A percentile compares a stretch with the other conserved stretches of the same genome.
Evolutionary conservation across 2,888 invertebrate genomes (phyloP).

Genomic region (Caradrina kadenii): DNA sequence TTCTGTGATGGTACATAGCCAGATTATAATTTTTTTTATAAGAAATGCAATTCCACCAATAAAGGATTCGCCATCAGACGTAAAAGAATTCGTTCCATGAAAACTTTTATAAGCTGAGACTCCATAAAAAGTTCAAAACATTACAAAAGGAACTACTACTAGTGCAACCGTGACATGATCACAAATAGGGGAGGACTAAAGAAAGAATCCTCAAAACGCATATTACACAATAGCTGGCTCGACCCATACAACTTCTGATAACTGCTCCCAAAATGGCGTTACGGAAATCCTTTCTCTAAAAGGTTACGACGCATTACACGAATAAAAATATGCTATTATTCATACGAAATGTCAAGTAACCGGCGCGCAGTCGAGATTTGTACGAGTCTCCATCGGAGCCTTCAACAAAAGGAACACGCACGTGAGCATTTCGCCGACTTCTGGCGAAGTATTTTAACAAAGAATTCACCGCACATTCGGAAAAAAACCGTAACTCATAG

Average conservation of each 20-base stretch:
- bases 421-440: conserved; percentile 77
- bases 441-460: conserved; percentile 72
- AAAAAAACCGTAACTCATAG: conserved; percentile 64
- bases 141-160: neutral
- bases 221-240: conserved; percentile 57
- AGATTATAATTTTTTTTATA: no score
- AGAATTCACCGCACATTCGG: conserved; percentile 57
- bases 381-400: conserved; percentile 66
- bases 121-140: neutral
- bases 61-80: no score
- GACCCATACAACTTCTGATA: conserved; percentile 55
- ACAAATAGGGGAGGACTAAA: conserved; percentile 8
- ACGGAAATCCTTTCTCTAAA: conserved; percentile 69
- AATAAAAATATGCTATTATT: conserved; percentile 72
- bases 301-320: conserved; percentile 67
- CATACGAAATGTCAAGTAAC: conserved; percentile 74
- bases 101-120: neutral
- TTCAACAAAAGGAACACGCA: conserved; percentile 80
- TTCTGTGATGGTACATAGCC: no score
- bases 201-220: conserved; percentile 30
- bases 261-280: conserved; percentile 62
- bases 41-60: no score
- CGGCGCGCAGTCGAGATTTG: conserved; percentile 62
- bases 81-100: conserved; percentile 16
- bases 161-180: neutral